phyloP scores from a whole-genome alignment of 2,113 vertebrate genomes.

The Sander lucioperca region DNA sequence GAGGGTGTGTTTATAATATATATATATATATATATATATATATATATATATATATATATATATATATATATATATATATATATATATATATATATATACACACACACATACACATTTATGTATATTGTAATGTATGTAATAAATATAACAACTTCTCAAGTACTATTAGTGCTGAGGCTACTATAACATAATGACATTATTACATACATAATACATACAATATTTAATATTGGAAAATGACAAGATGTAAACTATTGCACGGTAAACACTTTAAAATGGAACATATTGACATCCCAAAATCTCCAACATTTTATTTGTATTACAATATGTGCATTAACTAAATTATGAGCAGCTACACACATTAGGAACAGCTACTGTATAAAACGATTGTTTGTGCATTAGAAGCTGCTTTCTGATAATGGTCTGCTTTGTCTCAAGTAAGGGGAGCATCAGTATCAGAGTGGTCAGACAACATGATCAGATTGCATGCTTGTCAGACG shows the following conservation, averaged over 20 bases:
- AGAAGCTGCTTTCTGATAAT: constrained; percentile 44
- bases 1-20: not conserved
- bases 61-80: too few species aligned
- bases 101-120: too few species aligned
- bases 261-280: not conserved
- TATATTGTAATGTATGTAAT: not conserved
- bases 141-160: not conserved
- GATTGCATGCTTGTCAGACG: constrained; percentile 56
- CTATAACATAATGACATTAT: not conserved
- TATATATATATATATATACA: too few species aligned
- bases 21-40: too few species aligned
- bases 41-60: too few species aligned
- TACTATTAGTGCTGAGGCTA: not conserved
- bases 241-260: not conserved
- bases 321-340: not conserved
- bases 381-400: constrained; percentile 12
- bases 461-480: constrained; percentile 69
- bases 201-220: too few species aligned
- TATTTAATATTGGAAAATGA: not conserved
- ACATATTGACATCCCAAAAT: not conserved
- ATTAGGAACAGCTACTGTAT: not conserved
- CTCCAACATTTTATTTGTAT: not conserved
- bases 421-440: constrained; percentile 33
- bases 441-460: constrained; percentile 52
- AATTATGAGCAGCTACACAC: not conserved